Conservation (phyloP, 2,888 invertebrate genomes). For the Amorpha juglandis region DNA sequence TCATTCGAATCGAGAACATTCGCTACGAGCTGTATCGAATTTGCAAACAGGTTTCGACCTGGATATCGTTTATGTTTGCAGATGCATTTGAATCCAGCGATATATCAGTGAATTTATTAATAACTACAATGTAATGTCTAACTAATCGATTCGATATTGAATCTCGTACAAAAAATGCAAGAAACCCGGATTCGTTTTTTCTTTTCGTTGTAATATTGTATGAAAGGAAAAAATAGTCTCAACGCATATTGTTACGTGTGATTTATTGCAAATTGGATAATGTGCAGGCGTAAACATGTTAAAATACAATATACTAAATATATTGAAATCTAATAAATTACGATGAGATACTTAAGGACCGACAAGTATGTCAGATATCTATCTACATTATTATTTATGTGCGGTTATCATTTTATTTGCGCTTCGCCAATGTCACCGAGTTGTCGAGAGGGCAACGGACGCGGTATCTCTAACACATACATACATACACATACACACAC, state of each 20-base stretch:
- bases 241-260: background rate
- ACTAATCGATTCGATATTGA: slow-evolving; percentile 16
- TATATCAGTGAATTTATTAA: slow-evolving; percentile 16
- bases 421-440: slow-evolving; percentile 82
- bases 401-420: slow-evolving; percentile 78
- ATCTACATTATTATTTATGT: slow-evolving; percentile 68
- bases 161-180: slow-evolving; percentile 8
- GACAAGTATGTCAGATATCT: slow-evolving; percentile 49
- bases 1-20: slow-evolving; percentile 45
- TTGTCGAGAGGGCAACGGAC: slow-evolving; percentile 80
- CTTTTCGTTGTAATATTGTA: slow-evolving; percentile 1
- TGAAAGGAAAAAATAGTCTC: slow-evolving; percentile 8
- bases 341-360: slow-evolving; percentile 49
- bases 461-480: slow-evolving; percentile 67
- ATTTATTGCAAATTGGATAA: slow-evolving; percentile 9
- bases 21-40: slow-evolving; percentile 35
- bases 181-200: slow-evolving; percentile 22
- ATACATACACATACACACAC: slow-evolving; percentile 55
- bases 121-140: slow-evolving; percentile 13
- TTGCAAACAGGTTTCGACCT: slow-evolving; percentile 39
- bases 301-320: slow-evolving; percentile 26
- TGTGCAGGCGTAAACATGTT: slow-evolving; percentile 9
- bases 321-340: slow-evolving; percentile 35
- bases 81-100: slow-evolving; percentile 25
- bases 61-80: slow-evolving; percentile 36